Percentiles rank a stretch among this genome's conserved stretches.
These are phyloP conservation scores for Sinocyclocheilus anophthalmus DNA, from an alignment of 2,113 vertebrate genomes.

Conservation along the genomic window DNA sequence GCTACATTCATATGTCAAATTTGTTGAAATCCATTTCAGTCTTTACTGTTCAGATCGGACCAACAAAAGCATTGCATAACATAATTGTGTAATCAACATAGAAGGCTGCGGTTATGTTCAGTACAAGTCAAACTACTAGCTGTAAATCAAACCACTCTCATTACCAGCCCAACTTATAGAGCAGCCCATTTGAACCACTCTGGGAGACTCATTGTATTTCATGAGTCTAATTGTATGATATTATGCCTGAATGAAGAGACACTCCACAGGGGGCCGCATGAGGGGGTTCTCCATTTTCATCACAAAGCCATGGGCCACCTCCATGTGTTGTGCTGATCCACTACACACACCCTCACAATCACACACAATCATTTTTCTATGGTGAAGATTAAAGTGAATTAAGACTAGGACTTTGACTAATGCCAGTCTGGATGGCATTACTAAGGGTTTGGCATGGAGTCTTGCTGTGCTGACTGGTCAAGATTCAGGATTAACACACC, in stretches of 20 bases:
- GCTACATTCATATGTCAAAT: no score
- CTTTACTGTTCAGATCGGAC: no score
- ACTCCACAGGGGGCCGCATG: slow-evolving; percentile 16
- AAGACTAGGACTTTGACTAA: slow-evolving; percentile 34
- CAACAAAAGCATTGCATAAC: no score
- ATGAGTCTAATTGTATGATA: slow-evolving; percentile 30
- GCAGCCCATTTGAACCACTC: slow-evolving; percentile 8
- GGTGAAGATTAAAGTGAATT: slow-evolving; percentile 38
- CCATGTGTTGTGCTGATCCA: slow-evolving; percentile 10
- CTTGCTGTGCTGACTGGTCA: slow-evolving; percentile 38
- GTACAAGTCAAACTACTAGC: neutral
- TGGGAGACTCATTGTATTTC: slow-evolving; percentile 12
- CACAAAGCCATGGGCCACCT: slow-evolving; percentile 18
- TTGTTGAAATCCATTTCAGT: no score
- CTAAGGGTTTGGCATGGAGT: slow-evolving; percentile 20
- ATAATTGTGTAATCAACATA: neutral
- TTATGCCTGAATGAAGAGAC: slow-evolving; percentile 20
- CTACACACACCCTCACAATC: slow-evolving; percentile 9
- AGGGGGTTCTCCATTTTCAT: slow-evolving; percentile 28
- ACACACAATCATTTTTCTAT: neutral
- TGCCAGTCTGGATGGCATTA: slow-evolving; percentile 29
- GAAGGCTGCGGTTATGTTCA: neutral
- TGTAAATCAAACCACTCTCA: neutral
- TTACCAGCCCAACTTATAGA: neutral
- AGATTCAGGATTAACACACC: slow-evolving; percentile 37